Evolutionary conservation across 1,140 invertebrate genomes (phyloP), one percentile per base, ranked within the genome.

Genomic region (Schlechtendalia chinensis): DNA sequence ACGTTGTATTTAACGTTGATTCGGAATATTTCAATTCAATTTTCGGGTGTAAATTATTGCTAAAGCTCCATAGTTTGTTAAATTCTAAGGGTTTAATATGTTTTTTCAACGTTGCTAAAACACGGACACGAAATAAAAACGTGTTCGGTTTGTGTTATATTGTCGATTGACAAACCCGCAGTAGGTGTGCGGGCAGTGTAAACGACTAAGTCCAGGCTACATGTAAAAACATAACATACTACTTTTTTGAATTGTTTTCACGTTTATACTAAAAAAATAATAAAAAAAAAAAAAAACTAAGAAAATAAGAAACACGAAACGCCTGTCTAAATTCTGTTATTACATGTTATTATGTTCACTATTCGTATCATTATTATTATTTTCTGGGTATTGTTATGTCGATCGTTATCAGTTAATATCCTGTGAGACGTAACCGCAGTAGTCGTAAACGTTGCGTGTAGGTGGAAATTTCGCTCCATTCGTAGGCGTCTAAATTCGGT

Each of bases 391-490:
- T 24, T 45, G n/a, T 67, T 67, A 11, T 67, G 39, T 67, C 12
- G 65, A 67, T 67, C 32, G 32, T 67, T 45, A 67, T 67, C 65
- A 24, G 39, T 45, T 22, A 14, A 47, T n/a, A 67, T 67, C 32
- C 63, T n/a, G n/a, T n/a, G 39, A 1, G 39, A 67, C 32, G 29
- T 63, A 67, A 67, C 65, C 63, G 12, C 63, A 47, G 65, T 67
- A 67, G n/a, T 45, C 32, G 39, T 47, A 67, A 67, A 45, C 32
- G 1, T 63, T 27, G 8, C 6, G 45, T 22, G 65, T 67, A 67
- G 65, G 65, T 67, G 32, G 65, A 67, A 67, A 67, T 16, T 47
- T 22, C 22, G 65, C 39, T 67, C 1, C 14, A 47, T 22, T 67
- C 65, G 65, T 67, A 67, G 65, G 65, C 65, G 65, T 67, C 12